Base-by-base conservation (phyloP, 2,797 vertebrate genomes). In the Rhinichthys osculus region DNA sequence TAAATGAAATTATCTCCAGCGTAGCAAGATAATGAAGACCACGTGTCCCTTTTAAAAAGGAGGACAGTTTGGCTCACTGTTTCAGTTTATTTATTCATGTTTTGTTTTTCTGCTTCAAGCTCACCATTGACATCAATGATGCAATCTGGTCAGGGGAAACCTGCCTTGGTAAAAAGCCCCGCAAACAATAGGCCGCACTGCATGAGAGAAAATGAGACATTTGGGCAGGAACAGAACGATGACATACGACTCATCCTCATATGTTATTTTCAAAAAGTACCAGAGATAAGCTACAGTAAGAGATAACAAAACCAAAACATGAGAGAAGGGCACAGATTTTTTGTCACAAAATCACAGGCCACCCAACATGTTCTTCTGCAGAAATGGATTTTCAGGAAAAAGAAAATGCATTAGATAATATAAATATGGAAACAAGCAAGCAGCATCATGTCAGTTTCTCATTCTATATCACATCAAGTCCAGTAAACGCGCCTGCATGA, bases 201-300 rank as follows among this genome's bases (percentile, higher is more conserved):
- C 89, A 81, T 88, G 42, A 89, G 70, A 57, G 74, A 9, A 44
- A 89, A 89, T 88, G 78, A 89, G 64, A 89, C 67, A 90, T 87
- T 66, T 72, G 64, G 30, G 50, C 52, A 82, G 83, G 86, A 62
- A 67, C 64, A 33, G 21, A 76, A 59, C 1, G 38, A 84, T 77
- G 33, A 50, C 21, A 54, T 42, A 52, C 6, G n/a, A 33, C 30
- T 77, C 23, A 19, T 83, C 57, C 40, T 52, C 27, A 78, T 74
- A 23, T 76, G 38, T 23, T 83, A 44, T 40, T 67, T 76, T 83
- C 23, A 17, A n/a, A 78, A 83, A 86, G n/a, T 17, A 44, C 54
- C 50, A 4, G 73, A 70, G 78, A 87, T 84, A 87, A 84, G 69
- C 17, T 66, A 16, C 47, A 16, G 47, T 50, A 6, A 67, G 66